These are phyloP conservation scores for Anguilla anguilla DNA, from an alignment of 2,797 vertebrate species.

Conservation along the genomic window DNA sequence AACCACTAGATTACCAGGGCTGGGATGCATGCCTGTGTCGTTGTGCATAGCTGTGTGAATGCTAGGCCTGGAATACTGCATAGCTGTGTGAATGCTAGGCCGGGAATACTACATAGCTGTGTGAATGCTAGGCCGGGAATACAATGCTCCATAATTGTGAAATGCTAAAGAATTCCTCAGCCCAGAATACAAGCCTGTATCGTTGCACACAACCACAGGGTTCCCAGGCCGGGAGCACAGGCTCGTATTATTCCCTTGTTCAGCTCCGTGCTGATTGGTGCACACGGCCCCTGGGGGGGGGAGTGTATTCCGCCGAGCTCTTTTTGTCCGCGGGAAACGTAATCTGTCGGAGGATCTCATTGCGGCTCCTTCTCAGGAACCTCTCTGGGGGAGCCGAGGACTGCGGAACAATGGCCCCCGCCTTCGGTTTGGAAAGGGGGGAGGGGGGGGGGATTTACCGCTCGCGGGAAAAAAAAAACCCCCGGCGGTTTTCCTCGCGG, in stretches of 20 bases:
- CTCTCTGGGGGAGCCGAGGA: background rate
- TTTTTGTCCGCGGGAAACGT: background rate
- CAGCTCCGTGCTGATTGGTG: background rate
- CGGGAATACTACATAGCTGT: too few relatives aligned
- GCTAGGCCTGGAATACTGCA: too few relatives aligned
- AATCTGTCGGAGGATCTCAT: background rate
- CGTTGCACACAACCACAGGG: background rate
- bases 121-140: background rate
- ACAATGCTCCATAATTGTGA: background rate
- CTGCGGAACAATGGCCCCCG: background rate
- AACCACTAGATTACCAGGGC: constrained; percentile 4
- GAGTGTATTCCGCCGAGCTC: background rate
- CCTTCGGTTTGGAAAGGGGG: background rate
- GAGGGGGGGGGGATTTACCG: background rate
- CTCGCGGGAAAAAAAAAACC: background rate
- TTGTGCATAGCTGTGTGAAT: background rate
- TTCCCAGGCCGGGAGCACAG: background rate
- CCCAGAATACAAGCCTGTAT: background rate
- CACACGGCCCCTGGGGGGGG: background rate
- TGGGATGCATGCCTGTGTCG: background rate
- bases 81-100: too few relatives aligned
- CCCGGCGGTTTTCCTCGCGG: background rate
- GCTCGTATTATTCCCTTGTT: background rate
- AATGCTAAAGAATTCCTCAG: background rate
- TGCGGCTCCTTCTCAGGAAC: background rate